Evolutionary conservation across 2,113 vertebrate species (phyloP).

Genomic region (Phyllostomus hastatus): DNA sequence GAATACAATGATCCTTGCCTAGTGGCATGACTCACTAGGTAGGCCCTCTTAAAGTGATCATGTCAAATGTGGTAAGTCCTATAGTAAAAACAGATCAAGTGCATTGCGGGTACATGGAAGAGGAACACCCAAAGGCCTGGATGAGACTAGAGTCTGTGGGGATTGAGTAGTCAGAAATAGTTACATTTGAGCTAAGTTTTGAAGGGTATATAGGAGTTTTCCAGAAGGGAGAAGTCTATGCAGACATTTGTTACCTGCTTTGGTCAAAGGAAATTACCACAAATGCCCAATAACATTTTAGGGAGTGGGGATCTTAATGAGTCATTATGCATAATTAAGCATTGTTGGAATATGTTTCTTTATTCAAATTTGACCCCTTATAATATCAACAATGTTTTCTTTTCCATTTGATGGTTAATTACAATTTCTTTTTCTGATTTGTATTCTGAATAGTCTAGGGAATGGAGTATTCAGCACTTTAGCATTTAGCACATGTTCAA

Average conservation of each 20-base stretch:
- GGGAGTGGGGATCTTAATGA: background rate
- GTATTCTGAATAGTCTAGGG: background rate
- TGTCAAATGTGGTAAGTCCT: background rate
- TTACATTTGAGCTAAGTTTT: background rate
- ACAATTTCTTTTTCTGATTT: background rate
- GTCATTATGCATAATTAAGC: background rate
- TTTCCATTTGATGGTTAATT: background rate
- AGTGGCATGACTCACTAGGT: background rate
- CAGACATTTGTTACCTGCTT: background rate
- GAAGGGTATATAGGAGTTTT: background rate
- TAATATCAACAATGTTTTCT: slow-evolving; percentile 4
- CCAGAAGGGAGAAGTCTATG: background rate
- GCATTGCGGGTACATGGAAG: background rate
- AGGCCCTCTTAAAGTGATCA: background rate
- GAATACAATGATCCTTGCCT: background rate
- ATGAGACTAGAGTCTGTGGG: background rate
- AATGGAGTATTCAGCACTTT: background rate
- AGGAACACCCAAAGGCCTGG: background rate
- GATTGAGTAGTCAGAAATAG: background rate
- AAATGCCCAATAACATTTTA: background rate
- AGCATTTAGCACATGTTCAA: background rate
- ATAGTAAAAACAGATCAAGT: background rate
- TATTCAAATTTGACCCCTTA: background rate
- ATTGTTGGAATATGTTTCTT: background rate
- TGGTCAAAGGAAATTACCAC: slow-evolving; percentile 7